These are phyloP conservation scores for Lipophrys pholis DNA, from an alignment of 2,113 vertebrate genomes.

Conservation along the genomic window DNA sequence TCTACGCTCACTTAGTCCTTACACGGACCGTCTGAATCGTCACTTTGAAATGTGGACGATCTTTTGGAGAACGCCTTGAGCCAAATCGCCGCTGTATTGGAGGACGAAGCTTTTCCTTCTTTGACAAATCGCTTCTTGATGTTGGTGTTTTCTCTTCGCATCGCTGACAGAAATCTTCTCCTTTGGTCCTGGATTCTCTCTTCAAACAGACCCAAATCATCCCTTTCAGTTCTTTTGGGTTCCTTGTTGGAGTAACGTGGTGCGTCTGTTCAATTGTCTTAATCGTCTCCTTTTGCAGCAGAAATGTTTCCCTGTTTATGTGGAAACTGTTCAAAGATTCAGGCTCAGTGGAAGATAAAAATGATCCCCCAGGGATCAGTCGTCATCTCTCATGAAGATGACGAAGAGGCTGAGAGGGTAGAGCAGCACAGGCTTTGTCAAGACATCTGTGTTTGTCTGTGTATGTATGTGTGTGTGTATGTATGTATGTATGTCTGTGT, in stretches of 20 bases:
- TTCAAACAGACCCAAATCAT: neutral
- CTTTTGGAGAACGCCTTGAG: slow-evolving; percentile 33
- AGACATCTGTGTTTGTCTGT: slow-evolving; percentile 54
- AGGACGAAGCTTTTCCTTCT: neutral
- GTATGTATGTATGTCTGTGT: slow-evolving; percentile 35
- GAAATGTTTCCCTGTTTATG: slow-evolving; percentile 42
- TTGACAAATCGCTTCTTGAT: slow-evolving; percentile 21
- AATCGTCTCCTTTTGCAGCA: slow-evolving; percentile 70
- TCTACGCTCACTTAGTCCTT: neutral
- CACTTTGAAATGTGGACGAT: neutral
- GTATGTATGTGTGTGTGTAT: slow-evolving; percentile 5
- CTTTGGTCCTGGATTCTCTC: slow-evolving; percentile 7
- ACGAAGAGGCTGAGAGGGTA: slow-evolving; percentile 70
- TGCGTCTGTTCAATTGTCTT: slow-evolving; percentile 49
- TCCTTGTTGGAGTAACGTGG: neutral
- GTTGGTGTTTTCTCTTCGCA: neutral
- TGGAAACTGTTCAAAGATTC: slow-evolving; percentile 46
- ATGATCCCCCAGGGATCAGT: slow-evolving; percentile 78
- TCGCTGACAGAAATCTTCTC: neutral
- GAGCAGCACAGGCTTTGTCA: slow-evolving; percentile 70
- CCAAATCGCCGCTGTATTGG: neutral
- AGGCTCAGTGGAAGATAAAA: slow-evolving; percentile 53
- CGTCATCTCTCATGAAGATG: slow-evolving; percentile 79
- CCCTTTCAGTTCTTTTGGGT: neutral
- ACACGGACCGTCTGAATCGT: neutral